Conservation (phyloP, 2,797 vertebrate genomes). For the Nyctalus aviator region DNA sequence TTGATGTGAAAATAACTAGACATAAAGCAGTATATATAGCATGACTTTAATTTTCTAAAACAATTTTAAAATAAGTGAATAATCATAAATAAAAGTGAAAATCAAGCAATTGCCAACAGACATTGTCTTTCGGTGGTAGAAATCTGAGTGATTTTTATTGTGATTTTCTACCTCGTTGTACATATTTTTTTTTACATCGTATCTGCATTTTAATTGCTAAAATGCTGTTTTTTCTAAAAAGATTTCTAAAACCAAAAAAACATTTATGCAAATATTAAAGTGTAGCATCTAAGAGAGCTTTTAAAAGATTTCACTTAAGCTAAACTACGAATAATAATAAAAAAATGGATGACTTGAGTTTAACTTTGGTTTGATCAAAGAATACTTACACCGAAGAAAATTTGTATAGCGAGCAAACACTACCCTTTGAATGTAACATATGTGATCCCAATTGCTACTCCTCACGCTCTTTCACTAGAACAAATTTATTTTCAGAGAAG, state of each 20-base stretch:
- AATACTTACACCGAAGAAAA: constrained; percentile 10
- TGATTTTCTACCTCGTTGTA: not conserved
- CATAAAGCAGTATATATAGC: constrained; percentile 1
- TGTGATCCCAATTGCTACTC: not conserved
- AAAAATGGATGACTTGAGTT: not conserved
- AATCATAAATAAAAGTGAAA: not conserved
- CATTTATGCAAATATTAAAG: constrained; percentile 27
- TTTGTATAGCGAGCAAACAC: not conserved
- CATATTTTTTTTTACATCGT: not conserved
- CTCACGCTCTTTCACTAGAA: constrained; percentile 48
- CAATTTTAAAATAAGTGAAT: not conserved
- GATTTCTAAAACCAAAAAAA: constrained; percentile 50
- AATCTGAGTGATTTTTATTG: not conserved
- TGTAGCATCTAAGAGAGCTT: not conserved
- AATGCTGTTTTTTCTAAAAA: constrained; percentile 20
- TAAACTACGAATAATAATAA: constrained; percentile 11
- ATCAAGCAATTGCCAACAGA: constrained; percentile 34
- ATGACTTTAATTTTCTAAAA: not conserved
- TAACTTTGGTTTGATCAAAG: constrained; percentile 40
- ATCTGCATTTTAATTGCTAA: not conserved
- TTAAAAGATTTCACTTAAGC: constrained; percentile 6
- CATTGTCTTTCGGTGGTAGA: not conserved
- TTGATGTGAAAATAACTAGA: constrained; percentile 50
- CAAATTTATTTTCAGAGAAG: constrained; percentile 42
- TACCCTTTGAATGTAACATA: not conserved